Percentiles rank a stretch among this genome's conserved stretches.
phyloP scores from a whole-genome alignment of 1,140 invertebrate species.

The Pachypeltis micranthus region DNA sequence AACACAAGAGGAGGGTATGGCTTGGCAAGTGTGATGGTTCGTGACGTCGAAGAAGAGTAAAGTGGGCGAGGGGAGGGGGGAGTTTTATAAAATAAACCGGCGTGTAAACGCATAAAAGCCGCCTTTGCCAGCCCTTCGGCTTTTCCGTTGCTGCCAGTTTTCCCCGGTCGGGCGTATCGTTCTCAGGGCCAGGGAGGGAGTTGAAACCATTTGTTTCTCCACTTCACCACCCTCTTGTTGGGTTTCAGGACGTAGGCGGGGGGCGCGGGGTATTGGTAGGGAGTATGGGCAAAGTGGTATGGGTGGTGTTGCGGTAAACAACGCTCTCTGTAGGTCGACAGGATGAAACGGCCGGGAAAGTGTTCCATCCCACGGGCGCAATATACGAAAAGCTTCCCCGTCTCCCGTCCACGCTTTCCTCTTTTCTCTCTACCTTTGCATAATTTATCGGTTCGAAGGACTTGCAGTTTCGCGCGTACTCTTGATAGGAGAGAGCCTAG shows the following conservation, averaged over 20 bases:
- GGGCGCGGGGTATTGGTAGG: too few species aligned
- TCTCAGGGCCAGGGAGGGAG: background rate
- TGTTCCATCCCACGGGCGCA: background rate
- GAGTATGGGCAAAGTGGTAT: too few species aligned
- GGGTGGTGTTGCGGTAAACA: background rate
- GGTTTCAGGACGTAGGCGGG: too few species aligned
- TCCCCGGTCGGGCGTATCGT: background rate
- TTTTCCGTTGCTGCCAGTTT: too few species aligned
- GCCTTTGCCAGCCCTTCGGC: background rate
- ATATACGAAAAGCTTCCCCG: too few species aligned
- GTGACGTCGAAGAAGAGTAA: background rate
- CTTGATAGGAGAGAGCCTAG: too few species aligned
- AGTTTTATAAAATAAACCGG: background rate
- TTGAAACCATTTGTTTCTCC: background rate
- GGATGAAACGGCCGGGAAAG: too few species aligned
- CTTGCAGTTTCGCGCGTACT: too few species aligned
- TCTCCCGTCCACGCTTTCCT: too few species aligned
- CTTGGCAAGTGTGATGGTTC: too few species aligned
- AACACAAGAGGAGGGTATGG: too few species aligned
- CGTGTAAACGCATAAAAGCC: background rate
- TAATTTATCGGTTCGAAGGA: background rate
- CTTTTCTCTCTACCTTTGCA: background rate
- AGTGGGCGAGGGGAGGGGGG: background rate
- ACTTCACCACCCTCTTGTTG: too few species aligned
- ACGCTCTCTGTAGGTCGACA: background rate